Evolutionary conservation across 2,888 invertebrate genomes (phyloP).

Genomic region (Caenorhabditis sinica): DNA sequence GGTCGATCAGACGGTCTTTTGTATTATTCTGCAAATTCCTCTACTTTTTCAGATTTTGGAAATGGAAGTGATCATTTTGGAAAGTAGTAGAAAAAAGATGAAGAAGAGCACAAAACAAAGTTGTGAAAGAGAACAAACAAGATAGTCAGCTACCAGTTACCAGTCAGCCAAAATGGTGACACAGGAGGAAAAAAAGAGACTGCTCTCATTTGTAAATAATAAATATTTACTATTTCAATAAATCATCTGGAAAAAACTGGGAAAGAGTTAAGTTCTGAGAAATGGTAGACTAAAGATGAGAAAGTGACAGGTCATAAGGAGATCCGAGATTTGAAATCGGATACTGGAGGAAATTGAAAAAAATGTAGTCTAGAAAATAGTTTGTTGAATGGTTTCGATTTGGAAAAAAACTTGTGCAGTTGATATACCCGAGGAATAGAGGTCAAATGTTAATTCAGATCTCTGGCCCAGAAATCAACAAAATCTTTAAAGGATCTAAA

Average conservation of each 20-base stretch:
- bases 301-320: slow-evolving; percentile 2
- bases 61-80: slow-evolving; percentile 43
- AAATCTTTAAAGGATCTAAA: too few relatives aligned
- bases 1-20: slow-evolving; percentile 7
- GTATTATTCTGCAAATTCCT: slow-evolving; percentile 23
- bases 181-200: not conserved
- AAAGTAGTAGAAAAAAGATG: not conserved
- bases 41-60: not conserved
- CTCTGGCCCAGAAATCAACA: too few relatives aligned
- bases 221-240: slow-evolving; percentile 57
- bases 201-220: slow-evolving; percentile 42
- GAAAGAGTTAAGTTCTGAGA: slow-evolving; percentile 4
- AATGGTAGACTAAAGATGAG: not conserved
- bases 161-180: slow-evolving; percentile 21
- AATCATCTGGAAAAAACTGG: slow-evolving; percentile 10
- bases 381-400: not conserved
- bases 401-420: too few relatives aligned
- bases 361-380: too few relatives aligned
- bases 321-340: not conserved
- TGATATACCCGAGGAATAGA: too few relatives aligned
- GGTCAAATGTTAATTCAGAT: too few relatives aligned
- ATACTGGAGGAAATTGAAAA: not conserved
- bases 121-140: slow-evolving; percentile 44
- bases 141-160: slow-evolving; percentile 52
- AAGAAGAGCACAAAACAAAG: slow-evolving; percentile 48